Evolutionary conservation across 92 coral and sea anemone species (phyloP), one percentile per base, ranked within the genome.

Genomic region (Anthopleura xanthogrammica): DNA sequence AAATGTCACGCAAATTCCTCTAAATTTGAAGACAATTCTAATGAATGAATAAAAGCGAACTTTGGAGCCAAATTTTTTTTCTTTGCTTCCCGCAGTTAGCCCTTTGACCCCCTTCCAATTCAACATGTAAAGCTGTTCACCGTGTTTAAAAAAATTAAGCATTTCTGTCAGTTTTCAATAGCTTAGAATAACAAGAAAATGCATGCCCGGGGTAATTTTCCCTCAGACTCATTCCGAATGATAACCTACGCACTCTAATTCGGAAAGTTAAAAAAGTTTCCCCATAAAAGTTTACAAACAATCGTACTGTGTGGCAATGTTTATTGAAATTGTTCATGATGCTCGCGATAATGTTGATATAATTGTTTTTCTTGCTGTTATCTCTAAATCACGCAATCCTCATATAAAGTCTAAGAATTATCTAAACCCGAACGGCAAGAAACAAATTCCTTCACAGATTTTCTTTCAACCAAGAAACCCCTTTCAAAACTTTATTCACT

Each of bases 361-460:
- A 23, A 23, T 29, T 29, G 74, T 68, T 68, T 68, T 68, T 22
- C 16, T 7, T 23, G 11, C 4, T 68, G 17, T 68, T 23, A 64
- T 68, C 42, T 68, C 70, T 12, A 68, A 68, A 68, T 68, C 74
- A 68, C 74, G 74, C 17, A 68, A 68, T 68, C 74, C 7, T 68
- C 8, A 42, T 24, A 68, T 68, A 68, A n/a, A 17, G 20, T n/a
- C 39, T 64, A 40, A 64, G 8, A 64, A 10, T 20, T 20, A 9
- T 64, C 20, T 5, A 23, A 64, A 16, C 36, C 36, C 72, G 0
- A 16, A 58, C 17, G 16, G 16, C 64, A 58, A 58, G n/a, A 3
- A 19, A 16, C 36, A 58, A 58, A 16, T 16, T 58, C 17, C 64
- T 58, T 57, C 20, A 14, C 5, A 1, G 17, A 19, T 0, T 19